These are phyloP conservation scores for Orthosia incerta DNA, from an alignment of 2,888 invertebrate species.

Conservation along the genomic window DNA sequence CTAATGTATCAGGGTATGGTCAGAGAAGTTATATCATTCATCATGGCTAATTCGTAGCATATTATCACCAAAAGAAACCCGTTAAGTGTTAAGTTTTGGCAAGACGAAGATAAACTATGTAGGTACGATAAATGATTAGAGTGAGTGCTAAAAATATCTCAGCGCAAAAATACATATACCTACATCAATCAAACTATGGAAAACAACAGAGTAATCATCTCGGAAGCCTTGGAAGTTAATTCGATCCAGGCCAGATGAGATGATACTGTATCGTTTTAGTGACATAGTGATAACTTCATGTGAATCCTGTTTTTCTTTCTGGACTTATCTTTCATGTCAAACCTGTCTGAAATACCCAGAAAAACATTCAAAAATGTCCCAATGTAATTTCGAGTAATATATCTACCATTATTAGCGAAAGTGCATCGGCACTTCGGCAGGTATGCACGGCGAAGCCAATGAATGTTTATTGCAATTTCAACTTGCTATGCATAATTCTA, in stretches of 20 bases:
- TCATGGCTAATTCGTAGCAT: slow-evolving; percentile 10
- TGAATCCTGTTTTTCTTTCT: slow-evolving; percentile 1
- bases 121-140: slow-evolving; percentile 43
- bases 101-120: slow-evolving; percentile 33
- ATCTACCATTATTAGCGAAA: slow-evolving; percentile 58
- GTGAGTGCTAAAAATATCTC: slow-evolving; percentile 44
- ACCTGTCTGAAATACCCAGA: background rate
- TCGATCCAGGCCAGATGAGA: slow-evolving; percentile 40
- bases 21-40: background rate
- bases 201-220: slow-evolving; percentile 70
- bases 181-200: slow-evolving; percentile 68
- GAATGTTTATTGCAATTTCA: slow-evolving; percentile 62
- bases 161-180: slow-evolving; percentile 31
- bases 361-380: slow-evolving; percentile 15
- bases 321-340: slow-evolving; percentile 11
- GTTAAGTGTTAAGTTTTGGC: slow-evolving; percentile 23
- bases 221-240: slow-evolving; percentile 65
- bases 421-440: slow-evolving; percentile 47
- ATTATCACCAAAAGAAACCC: slow-evolving; percentile 8
- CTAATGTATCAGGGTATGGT: background rate
- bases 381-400: slow-evolving; percentile 16
- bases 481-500: slow-evolving; percentile 71
- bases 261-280: slow-evolving; percentile 13
- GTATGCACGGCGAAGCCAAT: slow-evolving; percentile 59
- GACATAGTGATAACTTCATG: slow-evolving; percentile 5